A percentile compares a stretch with the other conserved stretches of the same genome.
Conservation (phyloP, 2,888 invertebrate species). For the Dichetophora obliterata region DNA sequence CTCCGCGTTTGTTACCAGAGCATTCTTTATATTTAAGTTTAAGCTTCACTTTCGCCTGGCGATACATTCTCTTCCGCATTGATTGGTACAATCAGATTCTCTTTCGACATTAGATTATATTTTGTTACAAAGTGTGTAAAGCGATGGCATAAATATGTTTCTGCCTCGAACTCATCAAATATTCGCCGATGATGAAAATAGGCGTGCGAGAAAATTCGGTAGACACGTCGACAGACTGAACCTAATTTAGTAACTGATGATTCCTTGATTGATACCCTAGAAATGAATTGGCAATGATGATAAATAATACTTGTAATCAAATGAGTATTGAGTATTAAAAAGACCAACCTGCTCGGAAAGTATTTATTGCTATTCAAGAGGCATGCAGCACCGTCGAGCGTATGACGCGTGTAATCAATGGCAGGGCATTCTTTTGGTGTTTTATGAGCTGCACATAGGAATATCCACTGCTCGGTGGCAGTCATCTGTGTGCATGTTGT, state of each 20-base stretch:
- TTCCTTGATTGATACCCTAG: slow-evolving; percentile 97
- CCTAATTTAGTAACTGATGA: slow-evolving; percentile 98
- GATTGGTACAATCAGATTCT: slow-evolving; percentile 98
- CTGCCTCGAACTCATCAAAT: slow-evolving; percentile 98
- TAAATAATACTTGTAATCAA: neutral
- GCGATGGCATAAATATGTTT: slow-evolving; percentile 93
- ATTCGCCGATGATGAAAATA: slow-evolving; percentile 97
- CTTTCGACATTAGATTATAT: slow-evolving; percentile 98
- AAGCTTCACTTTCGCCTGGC: slow-evolving; percentile 72
- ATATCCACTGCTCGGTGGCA: slow-evolving; percentile 99
- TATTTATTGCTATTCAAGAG: slow-evolving; percentile 99
- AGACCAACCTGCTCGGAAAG: slow-evolving; percentile 93
- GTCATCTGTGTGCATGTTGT: slow-evolving; percentile 99
- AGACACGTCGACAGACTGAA: slow-evolving; percentile 97
- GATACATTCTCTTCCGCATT: slow-evolving; percentile 80
- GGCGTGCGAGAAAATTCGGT: slow-evolving; percentile 99
- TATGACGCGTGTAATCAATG: slow-evolving; percentile 98
- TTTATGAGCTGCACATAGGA: slow-evolving; percentile 99
- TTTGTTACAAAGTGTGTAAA: slow-evolving; percentile 99
- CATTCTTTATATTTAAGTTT: slow-evolving; percentile 52
- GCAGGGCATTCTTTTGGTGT: slow-evolving; percentile 99
- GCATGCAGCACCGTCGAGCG: slow-evolving; percentile 98
- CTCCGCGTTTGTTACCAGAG: slow-evolving; percentile 34
- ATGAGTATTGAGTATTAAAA: neutral
- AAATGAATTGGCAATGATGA: neutral